A percentile compares a stretch with the other conserved stretches of the same genome.
Evolutionary conservation across 2,888 invertebrate genomes (phyloP).

Genomic region (Epistrophe grossulariae): DNA sequence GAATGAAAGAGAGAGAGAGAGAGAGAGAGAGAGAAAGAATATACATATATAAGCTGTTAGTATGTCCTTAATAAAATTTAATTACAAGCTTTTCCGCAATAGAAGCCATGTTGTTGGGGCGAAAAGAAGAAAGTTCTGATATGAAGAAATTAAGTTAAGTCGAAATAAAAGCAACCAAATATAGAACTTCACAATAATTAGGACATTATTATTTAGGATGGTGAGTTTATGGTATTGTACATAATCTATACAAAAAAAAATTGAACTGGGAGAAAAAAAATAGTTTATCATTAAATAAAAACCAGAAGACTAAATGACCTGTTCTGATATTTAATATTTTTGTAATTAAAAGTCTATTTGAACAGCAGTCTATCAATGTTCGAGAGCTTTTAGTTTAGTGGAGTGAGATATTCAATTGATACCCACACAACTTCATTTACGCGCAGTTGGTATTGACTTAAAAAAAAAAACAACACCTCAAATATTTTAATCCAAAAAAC

Average conservation of each 20-base stretch:
- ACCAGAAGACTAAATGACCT: too few species aligned
- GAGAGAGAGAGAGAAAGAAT: constrained; percentile 6
- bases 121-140: constrained; percentile 15
- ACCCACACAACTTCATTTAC: neutral
- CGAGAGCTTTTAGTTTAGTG: neutral
- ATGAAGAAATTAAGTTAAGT: constrained; percentile 15
- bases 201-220: neutral
- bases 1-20: neutral
- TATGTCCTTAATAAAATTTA: constrained; percentile 66
- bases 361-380: too few species aligned
- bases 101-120: constrained; percentile 24
- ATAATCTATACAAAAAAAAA: too few species aligned
- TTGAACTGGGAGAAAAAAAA: too few species aligned
- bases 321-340: too few species aligned
- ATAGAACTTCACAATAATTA: neutral
- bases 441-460: neutral
- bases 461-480: neutral
- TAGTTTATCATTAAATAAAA: too few species aligned
- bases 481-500: neutral
- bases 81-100: constrained; percentile 53
- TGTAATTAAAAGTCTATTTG: too few species aligned
- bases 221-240: neutral
- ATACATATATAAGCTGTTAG: constrained; percentile 27
- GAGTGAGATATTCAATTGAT: neutral
- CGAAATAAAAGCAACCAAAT: neutral